A percentile compares a stretch with the other conserved stretches of the same genome.
These are phyloP conservation scores for Penaeus chinensis DNA, from an alignment of 1,140 invertebrate genomes.

Conservation along the genomic window DNA sequence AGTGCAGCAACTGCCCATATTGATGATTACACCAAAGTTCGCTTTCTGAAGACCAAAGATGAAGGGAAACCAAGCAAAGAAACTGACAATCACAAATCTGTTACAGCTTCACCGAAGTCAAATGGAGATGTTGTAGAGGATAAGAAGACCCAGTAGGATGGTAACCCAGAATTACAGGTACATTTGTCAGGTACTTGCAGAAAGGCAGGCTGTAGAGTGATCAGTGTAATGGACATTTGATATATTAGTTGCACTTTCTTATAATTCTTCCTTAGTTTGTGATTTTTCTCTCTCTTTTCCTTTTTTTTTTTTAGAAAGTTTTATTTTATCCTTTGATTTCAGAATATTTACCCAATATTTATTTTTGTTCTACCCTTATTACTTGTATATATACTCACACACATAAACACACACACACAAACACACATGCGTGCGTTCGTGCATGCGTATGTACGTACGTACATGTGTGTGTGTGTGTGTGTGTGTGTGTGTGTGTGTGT, in stretches of 20 bases:
- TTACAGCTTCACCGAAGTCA: neutral
- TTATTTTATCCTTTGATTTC: no score
- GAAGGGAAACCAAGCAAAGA: neutral
- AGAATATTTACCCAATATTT: no score
- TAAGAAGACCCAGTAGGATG: neutral
- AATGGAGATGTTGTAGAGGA: conserved; percentile 16
- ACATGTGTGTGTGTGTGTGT: conserved; percentile 1
- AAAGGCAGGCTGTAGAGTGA: neutral
- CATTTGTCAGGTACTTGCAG: conserved; percentile 3
- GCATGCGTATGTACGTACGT: neutral
- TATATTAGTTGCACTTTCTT: no score
- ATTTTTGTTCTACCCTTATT: no score
- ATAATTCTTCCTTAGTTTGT: no score
- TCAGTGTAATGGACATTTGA: neutral
- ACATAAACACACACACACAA: neutral
- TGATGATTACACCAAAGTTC: conserved; percentile 49
- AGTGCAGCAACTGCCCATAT: conserved; percentile 34
- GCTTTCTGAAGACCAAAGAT: conserved; percentile 41
- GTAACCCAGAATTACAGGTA: neutral
- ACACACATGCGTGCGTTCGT: neutral
- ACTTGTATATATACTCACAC: neutral
- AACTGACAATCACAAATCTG: neutral
- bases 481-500: neutral
- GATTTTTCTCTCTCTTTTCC: no score
- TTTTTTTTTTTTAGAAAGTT: no score